These are phyloP conservation scores for Palythoa heliodiscus DNA, from an alignment of 92 coral and sea anemone genomes.

Conservation along the genomic window DNA sequence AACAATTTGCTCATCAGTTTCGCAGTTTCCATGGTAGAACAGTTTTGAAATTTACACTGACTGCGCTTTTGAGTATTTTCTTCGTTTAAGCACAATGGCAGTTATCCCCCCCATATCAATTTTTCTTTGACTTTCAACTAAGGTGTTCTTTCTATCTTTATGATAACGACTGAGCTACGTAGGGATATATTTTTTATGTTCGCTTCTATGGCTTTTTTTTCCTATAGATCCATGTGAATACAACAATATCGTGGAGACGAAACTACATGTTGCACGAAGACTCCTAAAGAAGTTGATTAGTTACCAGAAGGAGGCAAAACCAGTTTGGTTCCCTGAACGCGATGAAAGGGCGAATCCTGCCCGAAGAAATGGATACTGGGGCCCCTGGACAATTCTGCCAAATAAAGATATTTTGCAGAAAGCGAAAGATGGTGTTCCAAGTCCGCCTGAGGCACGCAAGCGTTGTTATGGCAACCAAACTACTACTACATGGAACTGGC, in stretches of 20 bases:
- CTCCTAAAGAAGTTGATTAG: slow-evolving; percentile 63
- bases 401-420: slow-evolving; percentile 19
- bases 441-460: slow-evolving; percentile 13
- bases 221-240: slow-evolving; percentile 92
- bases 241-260: slow-evolving; percentile 73
- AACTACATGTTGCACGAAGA: slow-evolving; percentile 58
- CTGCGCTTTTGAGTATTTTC: too few species aligned
- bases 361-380: slow-evolving; percentile 72
- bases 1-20: too few species aligned
- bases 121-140: too few species aligned
- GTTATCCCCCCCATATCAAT: too few species aligned
- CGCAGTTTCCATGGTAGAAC: too few species aligned
- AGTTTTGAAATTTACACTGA: too few species aligned
- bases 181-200: too few species aligned
- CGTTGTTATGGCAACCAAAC: slow-evolving; percentile 34
- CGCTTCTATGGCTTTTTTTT: not conserved
- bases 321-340: slow-evolving; percentile 84
- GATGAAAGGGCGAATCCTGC: slow-evolving; percentile 74
- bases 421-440: slow-evolving; percentile 50
- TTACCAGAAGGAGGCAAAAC: slow-evolving; percentile 62
- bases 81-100: too few species aligned
- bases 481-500: not conserved
- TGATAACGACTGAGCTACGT: not conserved
- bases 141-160: too few species aligned
- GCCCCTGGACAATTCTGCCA: slow-evolving; percentile 72